A percentile compares a stretch with the other conserved stretches of the same genome.
phyloP scores from a whole-genome alignment of 2,888 invertebrate species.

The Amphipoea lucens region DNA sequence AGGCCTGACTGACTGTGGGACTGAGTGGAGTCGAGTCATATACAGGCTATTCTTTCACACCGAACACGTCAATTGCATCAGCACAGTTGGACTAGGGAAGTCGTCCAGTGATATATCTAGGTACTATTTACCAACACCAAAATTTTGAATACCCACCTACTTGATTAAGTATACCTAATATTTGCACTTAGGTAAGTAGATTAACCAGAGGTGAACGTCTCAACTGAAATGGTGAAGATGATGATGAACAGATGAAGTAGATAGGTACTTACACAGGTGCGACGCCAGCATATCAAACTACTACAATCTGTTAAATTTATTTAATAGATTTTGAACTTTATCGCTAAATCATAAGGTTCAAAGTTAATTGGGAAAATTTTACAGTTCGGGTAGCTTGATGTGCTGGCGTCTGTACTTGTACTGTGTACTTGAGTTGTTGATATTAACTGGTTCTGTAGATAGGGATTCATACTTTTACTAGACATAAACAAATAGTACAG shows the following conservation, averaged over 20 bases:
- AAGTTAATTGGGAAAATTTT: too few relatives aligned
- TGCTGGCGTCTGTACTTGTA: background rate
- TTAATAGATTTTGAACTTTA: too few relatives aligned
- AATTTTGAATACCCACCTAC: background rate
- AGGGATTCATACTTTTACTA: background rate
- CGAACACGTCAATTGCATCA: background rate
- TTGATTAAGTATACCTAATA: background rate
- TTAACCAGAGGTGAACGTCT: background rate
- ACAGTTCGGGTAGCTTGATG: too few relatives aligned
- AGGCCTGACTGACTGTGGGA: background rate
- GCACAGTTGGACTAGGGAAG: background rate
- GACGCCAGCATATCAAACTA: too few relatives aligned
- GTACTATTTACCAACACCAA: background rate
- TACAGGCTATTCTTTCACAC: background rate
- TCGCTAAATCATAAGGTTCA: too few relatives aligned
- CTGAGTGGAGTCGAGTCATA: background rate
- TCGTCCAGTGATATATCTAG: background rate
- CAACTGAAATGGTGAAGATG: background rate
- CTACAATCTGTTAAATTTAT: too few relatives aligned
- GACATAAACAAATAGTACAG: background rate
- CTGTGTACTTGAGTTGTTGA: background rate
- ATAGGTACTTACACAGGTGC: too few relatives aligned
- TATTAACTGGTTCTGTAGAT: background rate
- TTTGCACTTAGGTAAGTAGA: background rate
- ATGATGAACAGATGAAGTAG: background rate